Evolutionary conservation across 2,113 vertebrate genomes (phyloP), one percentile per base, ranked within the genome.

Genomic region (Zapus hudsonius): DNA sequence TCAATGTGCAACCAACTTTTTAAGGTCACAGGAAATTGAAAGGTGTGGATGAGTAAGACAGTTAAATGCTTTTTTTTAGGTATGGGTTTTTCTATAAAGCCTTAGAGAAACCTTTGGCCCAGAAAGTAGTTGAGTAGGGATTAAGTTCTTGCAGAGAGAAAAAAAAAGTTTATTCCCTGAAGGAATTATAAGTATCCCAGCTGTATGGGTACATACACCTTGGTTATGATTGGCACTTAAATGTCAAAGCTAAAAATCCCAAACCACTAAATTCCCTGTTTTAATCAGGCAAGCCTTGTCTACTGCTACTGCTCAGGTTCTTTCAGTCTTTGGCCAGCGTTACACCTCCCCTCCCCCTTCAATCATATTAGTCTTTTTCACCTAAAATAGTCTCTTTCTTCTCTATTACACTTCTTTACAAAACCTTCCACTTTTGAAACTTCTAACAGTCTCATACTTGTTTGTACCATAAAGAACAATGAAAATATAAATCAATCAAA

Each of bases 111-210:
- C 76, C 86, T 96, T 96, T 97, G 90, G 89, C 83, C 90, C 47
- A 95, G 90, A 96, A 93, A 96, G 83, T 73, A 89, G 89, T 94
- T 95, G 95, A 96, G 81, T 91, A 87, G 42, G 92, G 75, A 96
- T 96, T 97, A 97, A 93, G 73, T 93, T 94, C 89, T 91, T 96
- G 19, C 72, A 66, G 67, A 38, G 61, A 4, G 38, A 79, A 52
- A 36, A 69, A 84, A 93, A 90, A 79, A 81, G 76, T 94, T 89
- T 96, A 84, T 92, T 93, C 89, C 87, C 73, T 93, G 69, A 95
- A 95, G 81, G 55, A 87, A 92, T 93, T 96, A 75, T 92, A 94
- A 93, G 66, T 72, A 95, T 96, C 86, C 80, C 36, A 93, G 91
- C 87, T 95, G 81, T 95, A 94, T 84, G 81, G 63, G 63, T 90